These are phyloP conservation scores for Helicoverpa assulta DNA, from an alignment of 2,888 invertebrate genomes.

Conservation along the genomic window DNA sequence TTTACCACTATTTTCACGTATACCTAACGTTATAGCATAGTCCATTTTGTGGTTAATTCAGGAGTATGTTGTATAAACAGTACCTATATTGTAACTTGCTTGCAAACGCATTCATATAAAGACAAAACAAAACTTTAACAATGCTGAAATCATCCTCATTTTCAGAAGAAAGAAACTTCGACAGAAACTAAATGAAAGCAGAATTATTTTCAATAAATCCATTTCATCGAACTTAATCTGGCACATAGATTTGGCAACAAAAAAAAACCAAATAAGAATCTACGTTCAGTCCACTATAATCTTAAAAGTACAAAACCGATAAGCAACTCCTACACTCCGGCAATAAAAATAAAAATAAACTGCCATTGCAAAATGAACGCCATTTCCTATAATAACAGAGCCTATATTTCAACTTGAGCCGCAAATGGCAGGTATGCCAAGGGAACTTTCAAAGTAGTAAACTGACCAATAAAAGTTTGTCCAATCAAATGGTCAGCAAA, in stretches of 20 bases:
- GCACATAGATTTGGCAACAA: neutral
- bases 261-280: neutral
- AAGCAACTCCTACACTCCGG: conserved; percentile 27
- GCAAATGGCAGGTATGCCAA: conserved; percentile 27
- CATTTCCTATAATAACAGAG: conserved; percentile 30
- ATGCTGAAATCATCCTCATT: too few relatives aligned
- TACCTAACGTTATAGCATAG: too few relatives aligned
- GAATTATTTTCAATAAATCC: too few relatives aligned
- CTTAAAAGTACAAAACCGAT: conserved; percentile 36
- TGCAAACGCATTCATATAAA: too few relatives aligned
- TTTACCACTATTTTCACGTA: too few relatives aligned
- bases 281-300: conserved; percentile 35
- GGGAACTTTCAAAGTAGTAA: conserved; percentile 56
- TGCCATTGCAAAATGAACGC: conserved; percentile 32
- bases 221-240: neutral
- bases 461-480: conserved; percentile 51
- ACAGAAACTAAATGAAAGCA: too few relatives aligned
- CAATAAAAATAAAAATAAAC: conserved; percentile 43
- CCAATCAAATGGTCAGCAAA: conserved; percentile 51
- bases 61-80: too few relatives aligned
- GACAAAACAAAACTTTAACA: too few relatives aligned
- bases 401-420: conserved; percentile 30
- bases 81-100: too few relatives aligned
- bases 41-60: too few relatives aligned
- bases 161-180: too few relatives aligned